Conservation (phyloP, 2,888 invertebrate species). For the Calameuta idolon region DNA sequence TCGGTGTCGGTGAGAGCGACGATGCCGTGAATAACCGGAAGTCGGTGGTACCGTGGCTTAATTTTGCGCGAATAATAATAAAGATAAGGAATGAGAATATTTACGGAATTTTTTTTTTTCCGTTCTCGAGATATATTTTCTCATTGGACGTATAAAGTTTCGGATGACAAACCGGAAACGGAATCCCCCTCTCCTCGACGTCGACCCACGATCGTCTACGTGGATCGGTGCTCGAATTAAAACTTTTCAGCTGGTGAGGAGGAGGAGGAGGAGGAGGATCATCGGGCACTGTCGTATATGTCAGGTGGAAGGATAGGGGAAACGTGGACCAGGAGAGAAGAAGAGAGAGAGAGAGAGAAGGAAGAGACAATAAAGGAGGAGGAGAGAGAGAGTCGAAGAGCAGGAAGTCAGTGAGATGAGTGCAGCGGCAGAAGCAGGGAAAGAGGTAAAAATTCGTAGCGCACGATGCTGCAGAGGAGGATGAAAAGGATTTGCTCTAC, state of each 20-base stretch:
- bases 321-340: conserved; percentile 1
- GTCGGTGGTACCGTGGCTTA: no score
- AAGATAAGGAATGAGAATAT: no score
- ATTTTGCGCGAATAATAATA: no score
- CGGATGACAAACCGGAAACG: no score
- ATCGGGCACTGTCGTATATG: not conserved
- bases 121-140: no score
- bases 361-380: not conserved
- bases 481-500: conserved; percentile 14
- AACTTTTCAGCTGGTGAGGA: not conserved
- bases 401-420: not conserved
- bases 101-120: no score
- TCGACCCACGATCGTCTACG: no score
- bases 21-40: no score
- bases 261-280: not conserved
- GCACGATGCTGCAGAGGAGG: conserved; percentile 33
- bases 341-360: conserved; percentile 15
- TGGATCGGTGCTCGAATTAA: no score
- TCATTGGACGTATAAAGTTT: no score
- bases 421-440: conserved; percentile 12
- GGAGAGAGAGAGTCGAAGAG: conserved; percentile 2
- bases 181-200: no score
- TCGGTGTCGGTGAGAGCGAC: no score
- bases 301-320: not conserved
- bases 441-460: conserved; percentile 22